Percentiles rank a stretch among this genome's conserved stretches.
Evolutionary conservation across 2,888 invertebrate species (phyloP).

Genomic region (Drosophila vallismaia): DNA sequence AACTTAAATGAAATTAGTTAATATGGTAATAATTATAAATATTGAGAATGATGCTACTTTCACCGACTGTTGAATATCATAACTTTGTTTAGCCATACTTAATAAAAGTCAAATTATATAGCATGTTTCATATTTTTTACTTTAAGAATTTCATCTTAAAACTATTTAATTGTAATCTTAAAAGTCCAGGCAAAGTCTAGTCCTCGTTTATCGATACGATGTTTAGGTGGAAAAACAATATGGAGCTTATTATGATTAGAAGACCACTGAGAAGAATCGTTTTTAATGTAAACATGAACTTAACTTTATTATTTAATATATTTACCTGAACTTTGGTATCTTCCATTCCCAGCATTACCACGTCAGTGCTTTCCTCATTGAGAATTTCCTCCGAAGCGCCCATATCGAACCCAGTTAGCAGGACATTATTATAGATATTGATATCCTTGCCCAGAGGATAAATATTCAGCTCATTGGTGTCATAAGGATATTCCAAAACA

Average conservation of each 20-base stretch:
- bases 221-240: slow-evolving; percentile 81
- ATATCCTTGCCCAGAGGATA: slow-evolving; percentile 81
- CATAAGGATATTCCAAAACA: slow-evolving; percentile 88
- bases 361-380: slow-evolving; percentile 54
- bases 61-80: slow-evolving; percentile 3
- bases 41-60: background rate
- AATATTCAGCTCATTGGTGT: slow-evolving; percentile 85
- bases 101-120: slow-evolving; percentile 1
- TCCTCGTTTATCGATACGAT: slow-evolving; percentile 80
- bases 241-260: slow-evolving; percentile 63
- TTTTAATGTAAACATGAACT: slow-evolving; percentile 44
- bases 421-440: slow-evolving; percentile 43
- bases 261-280: slow-evolving; percentile 71
- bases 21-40: background rate
- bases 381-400: slow-evolving; percentile 36
- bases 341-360: slow-evolving; percentile 85
- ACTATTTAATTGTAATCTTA: slow-evolving; percentile 71
- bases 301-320: background rate
- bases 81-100: background rate
- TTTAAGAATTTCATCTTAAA: background rate
- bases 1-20: background rate
- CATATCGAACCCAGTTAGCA: slow-evolving; percentile 66
- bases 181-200: slow-evolving; percentile 83
- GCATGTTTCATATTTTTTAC: background rate
- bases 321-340: slow-evolving; percentile 66